Percentiles rank a stretch among this genome's conserved stretches.
Conservation (phyloP, 2,888 invertebrate species). For the Teleogryllus oceanicus region DNA sequence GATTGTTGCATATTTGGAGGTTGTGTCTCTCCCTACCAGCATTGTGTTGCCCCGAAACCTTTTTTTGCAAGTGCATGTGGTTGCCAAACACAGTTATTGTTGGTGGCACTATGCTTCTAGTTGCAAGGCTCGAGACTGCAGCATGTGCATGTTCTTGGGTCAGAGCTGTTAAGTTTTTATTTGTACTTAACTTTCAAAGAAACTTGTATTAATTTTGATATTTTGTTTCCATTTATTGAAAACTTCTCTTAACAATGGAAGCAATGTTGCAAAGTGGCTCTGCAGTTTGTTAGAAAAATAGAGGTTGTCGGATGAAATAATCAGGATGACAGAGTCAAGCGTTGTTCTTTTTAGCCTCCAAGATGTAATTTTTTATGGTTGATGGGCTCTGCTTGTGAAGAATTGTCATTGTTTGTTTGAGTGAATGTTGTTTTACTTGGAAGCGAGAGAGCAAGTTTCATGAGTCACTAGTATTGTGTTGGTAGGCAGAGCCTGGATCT, state of each 20-base stretch:
- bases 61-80: slow-evolving; percentile 1
- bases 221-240: not conserved
- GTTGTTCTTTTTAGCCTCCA: slow-evolving; percentile 18
- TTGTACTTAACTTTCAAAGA: not conserved
- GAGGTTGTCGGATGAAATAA: slow-evolving; percentile 1
- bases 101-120: slow-evolving; percentile 10
- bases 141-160: slow-evolving; percentile 18
- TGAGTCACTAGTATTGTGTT: not conserved
- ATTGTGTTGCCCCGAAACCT: not conserved
- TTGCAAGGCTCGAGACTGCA: slow-evolving; percentile 11
- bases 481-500: not conserved
- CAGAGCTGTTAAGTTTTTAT: not conserved
- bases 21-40: slow-evolving; percentile 3
- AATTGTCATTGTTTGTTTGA: too few relatives aligned
- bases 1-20: not conserved
- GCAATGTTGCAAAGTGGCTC: not conserved
- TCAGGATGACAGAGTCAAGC: not conserved
- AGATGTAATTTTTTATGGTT: too few relatives aligned
- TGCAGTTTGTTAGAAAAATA: not conserved
- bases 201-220: not conserved
- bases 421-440: not conserved
- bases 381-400: too few relatives aligned
- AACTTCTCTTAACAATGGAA: not conserved
- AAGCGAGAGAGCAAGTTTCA: not conserved
- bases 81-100: not conserved